Evolutionary conservation across 2,797 vertebrate genomes (phyloP).

Genomic region (Phrynocephalus vlangalii): DNA sequence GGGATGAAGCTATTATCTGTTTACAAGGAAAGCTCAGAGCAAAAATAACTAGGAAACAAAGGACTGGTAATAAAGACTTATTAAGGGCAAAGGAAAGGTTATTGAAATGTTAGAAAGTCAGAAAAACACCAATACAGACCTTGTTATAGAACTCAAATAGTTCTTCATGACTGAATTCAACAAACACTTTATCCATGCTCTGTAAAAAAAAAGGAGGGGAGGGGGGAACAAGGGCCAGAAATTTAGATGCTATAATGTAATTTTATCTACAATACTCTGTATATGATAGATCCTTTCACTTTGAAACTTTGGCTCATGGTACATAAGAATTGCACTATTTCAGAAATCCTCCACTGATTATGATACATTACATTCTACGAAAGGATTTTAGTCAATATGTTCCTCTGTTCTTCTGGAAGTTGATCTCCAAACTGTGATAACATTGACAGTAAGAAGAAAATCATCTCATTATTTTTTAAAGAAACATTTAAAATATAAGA

Average conservation of each 20-base stretch:
- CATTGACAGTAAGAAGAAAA: slow-evolving; percentile 59
- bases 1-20: slow-evolving; percentile 64
- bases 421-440: slow-evolving; percentile 56
- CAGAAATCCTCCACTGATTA: slow-evolving; percentile 13
- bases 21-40: slow-evolving; percentile 64
- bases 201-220: slow-evolving; percentile 64
- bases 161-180: slow-evolving; percentile 93
- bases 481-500: slow-evolving; percentile 62
- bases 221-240: slow-evolving; percentile 5
- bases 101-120: slow-evolving; percentile 75
- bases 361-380: slow-evolving; percentile 9
- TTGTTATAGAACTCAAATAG: slow-evolving; percentile 97
- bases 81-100: slow-evolving; percentile 41
- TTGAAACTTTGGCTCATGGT: neutral
- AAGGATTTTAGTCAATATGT: slow-evolving; percentile 42
- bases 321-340: slow-evolving; percentile 31
- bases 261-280: neutral
- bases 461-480: slow-evolving; percentile 65
- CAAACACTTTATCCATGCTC: slow-evolving; percentile 88
- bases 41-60: slow-evolving; percentile 36
- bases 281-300: slow-evolving; percentile 17
- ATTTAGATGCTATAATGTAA: slow-evolving; percentile 28
- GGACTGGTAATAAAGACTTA: slow-evolving; percentile 51
- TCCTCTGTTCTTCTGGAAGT: slow-evolving; percentile 43
- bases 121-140: slow-evolving; percentile 80